Percentiles rank a stretch among this genome's conserved stretches.
These are phyloP conservation scores for Macrobrachium nipponense DNA, from an alignment of 1,140 invertebrate genomes.

Conservation along the genomic window DNA sequence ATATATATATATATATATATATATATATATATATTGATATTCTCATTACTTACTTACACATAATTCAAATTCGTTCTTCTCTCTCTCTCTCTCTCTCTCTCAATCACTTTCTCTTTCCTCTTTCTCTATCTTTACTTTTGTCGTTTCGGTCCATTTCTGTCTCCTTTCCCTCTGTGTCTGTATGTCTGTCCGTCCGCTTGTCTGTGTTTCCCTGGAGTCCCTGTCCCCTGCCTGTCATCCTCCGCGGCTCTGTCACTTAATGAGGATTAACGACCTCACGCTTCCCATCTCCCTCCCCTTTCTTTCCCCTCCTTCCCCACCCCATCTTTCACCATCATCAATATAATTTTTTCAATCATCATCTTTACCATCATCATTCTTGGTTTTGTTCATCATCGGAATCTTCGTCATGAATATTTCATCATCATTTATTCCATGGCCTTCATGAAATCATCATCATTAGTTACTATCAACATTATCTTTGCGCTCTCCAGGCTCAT, in stretches of 20 bases:
- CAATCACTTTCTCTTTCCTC: too few species aligned
- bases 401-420: too few species aligned
- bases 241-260: neutral
- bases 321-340: neutral
- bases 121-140: neutral
- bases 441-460: too few species aligned
- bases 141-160: neutral
- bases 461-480: too few species aligned
- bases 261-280: neutral
- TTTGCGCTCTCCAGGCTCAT: too few species aligned
- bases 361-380: too few species aligned
- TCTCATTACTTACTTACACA: neutral
- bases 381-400: too few species aligned
- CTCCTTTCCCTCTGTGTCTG: conserved; percentile 17
- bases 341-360: neutral
- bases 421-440: too few species aligned
- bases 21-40: neutral
- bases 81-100: conserved; percentile 18
- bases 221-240: neutral
- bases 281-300: neutral
- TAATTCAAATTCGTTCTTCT: neutral
- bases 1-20: neutral
- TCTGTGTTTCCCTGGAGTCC: neutral
- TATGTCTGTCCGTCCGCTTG: conserved; percentile 5
- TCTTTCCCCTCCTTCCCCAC: neutral